Percentiles rank a stretch among this genome's conserved stretches.
Evolutionary conservation across 92 coral and sea anemone genomes (phyloP).

Genomic region (Epizoanthus illoricatus): DNA sequence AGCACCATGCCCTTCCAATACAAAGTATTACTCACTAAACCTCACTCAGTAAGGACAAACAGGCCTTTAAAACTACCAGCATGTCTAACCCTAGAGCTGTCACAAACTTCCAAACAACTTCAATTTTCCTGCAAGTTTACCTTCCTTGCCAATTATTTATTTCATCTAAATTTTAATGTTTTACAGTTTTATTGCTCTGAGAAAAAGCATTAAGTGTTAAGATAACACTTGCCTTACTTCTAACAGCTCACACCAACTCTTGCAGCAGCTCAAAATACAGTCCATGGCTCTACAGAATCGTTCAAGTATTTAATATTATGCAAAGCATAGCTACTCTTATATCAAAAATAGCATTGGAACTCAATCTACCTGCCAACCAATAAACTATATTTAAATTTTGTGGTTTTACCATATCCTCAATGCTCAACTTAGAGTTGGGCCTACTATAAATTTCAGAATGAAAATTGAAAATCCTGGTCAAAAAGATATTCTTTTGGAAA

Average conservation of each 20-base stretch:
- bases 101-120: no score
- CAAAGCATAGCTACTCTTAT: conserved; percentile 25
- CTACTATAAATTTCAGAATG: conserved; percentile 23
- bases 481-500: not conserved
- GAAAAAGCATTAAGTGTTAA: not conserved
- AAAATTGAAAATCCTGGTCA: not conserved
- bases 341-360: conserved; percentile 34
- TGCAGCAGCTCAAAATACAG: not conserved
- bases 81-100: not conserved
- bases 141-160: not conserved
- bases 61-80: not conserved
- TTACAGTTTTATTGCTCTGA: not conserved
- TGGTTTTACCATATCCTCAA: conserved; percentile 28
- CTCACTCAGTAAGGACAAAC: conserved; percentile 9
- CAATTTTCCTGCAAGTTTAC: no score
- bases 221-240: not conserved
- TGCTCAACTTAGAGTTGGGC: conserved; percentile 21
- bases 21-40: not conserved
- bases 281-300: not conserved
- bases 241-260: not conserved
- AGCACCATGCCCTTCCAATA: not conserved
- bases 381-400: conserved; percentile 23
- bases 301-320: conserved; percentile 1
- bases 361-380: conserved; percentile 9
- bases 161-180: not conserved